These are phyloP conservation scores for Smithornis capensis DNA, from an alignment of 2,113 vertebrate species.

Conservation along the genomic window DNA sequence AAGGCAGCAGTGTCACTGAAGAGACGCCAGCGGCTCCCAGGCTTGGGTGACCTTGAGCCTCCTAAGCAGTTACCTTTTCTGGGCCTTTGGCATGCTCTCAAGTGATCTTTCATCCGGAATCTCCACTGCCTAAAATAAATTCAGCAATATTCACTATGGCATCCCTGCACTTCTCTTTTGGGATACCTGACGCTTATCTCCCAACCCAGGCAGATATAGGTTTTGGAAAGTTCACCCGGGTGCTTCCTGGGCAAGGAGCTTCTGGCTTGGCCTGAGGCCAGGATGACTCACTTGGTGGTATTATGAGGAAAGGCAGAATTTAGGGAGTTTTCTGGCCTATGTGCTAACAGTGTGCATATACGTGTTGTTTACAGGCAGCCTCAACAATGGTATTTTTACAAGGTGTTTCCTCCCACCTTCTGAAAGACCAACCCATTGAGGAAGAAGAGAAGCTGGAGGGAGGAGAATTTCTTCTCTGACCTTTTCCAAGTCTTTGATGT, in stretches of 20 bases:
- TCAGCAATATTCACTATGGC: not conserved
- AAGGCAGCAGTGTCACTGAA: not conserved
- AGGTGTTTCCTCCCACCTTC: not conserved
- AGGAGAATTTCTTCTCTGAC: not conserved
- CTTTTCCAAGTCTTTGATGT: not conserved
- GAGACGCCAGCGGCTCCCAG: not conserved
- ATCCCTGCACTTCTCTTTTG: not conserved
- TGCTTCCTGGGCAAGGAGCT: not conserved
- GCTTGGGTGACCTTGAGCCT: constrained; percentile 36
- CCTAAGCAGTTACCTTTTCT: constrained; percentile 50
- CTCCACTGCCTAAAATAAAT: constrained; percentile 32
- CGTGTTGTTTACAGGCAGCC: not conserved
- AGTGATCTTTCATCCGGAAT: constrained; percentile 19
- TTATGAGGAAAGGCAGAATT: not conserved
- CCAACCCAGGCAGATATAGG: not conserved
- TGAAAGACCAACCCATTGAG: not conserved
- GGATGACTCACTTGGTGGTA: not conserved
- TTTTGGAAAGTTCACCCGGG: not conserved
- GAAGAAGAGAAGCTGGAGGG: not conserved
- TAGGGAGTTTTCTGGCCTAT: not conserved
- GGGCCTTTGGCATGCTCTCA: constrained; percentile 46
- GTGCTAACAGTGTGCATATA: not conserved
- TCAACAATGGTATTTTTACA: not conserved
- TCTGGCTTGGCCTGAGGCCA: not conserved
- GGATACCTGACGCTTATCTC: not conserved